A percentile compares a stretch with the other conserved stretches of the same genome.
These are phyloP conservation scores for Xyliphius kryptos DNA, from an alignment of 2,113 vertebrate species.

Conservation along the genomic window DNA sequence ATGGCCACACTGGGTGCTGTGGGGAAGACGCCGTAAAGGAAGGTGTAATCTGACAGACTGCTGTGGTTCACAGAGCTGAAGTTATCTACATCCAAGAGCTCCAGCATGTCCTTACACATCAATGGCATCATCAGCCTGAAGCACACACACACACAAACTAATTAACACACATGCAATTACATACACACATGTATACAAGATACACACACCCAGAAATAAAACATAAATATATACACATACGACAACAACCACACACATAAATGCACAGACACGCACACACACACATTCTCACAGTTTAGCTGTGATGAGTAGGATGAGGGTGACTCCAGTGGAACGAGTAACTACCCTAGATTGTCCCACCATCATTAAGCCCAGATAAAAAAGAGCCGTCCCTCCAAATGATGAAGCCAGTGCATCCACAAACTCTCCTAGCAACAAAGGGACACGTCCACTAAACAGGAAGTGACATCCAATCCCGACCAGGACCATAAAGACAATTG, in stretches of 20 bases:
- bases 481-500: slow-evolving; percentile 94
- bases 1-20: slow-evolving; percentile 92
- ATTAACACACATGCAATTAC: not conserved
- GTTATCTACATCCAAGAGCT: slow-evolving; percentile 77
- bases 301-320: slow-evolving; percentile 92
- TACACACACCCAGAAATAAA: slow-evolving; percentile 5
- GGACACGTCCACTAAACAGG: slow-evolving; percentile 81
- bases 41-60: slow-evolving; percentile 93
- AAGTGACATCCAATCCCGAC: slow-evolving; percentile 88
- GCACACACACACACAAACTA: slow-evolving; percentile 14
- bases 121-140: slow-evolving; percentile 87
- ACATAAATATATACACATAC: not conserved
- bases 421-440: slow-evolving; percentile 80
- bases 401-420: slow-evolving; percentile 89
- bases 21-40: slow-evolving; percentile 94
- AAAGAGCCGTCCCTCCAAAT: slow-evolving; percentile 89
- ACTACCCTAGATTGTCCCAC: slow-evolving; percentile 89
- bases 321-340: slow-evolving; percentile 82
- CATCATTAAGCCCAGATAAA: slow-evolving; percentile 96
- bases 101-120: slow-evolving; percentile 94
- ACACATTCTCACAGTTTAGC: slow-evolving; percentile 88
- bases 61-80: slow-evolving; percentile 76
- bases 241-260: too few relatives aligned
- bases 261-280: not conserved
- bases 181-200: not conserved